phyloP scores from a whole-genome alignment of 1,140 invertebrate species.

The Chionoecetes opilio region DNA sequence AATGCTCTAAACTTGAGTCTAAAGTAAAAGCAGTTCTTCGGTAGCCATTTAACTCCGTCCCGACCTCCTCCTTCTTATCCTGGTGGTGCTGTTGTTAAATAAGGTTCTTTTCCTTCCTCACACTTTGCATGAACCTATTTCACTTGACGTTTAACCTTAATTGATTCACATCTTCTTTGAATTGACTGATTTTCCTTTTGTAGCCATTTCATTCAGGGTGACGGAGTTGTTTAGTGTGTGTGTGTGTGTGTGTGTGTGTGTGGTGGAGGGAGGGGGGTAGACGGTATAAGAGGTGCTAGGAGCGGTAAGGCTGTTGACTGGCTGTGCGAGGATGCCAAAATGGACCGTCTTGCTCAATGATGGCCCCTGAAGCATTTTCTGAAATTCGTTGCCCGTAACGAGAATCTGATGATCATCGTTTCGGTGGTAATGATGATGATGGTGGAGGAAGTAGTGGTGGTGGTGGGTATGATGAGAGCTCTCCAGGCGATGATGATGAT shows the following conservation, averaged over 20 bases:
- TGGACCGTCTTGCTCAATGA: not conserved
- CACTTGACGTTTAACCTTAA: too few species aligned
- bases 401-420: conserved; percentile 20
- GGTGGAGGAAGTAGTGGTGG: not conserved
- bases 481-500: conserved; percentile 45
- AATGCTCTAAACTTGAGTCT: too few species aligned
- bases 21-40: too few species aligned
- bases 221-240: conserved; percentile 20
- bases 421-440: not conserved
- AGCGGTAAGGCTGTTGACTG: not conserved
- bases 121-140: too few species aligned
- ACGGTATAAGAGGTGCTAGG: not conserved
- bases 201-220: too few species aligned
- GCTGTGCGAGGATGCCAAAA: not conserved
- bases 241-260: conserved; percentile 56
- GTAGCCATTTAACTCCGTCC: too few species aligned
- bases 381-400: conserved; percentile 1
- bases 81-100: too few species aligned
- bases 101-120: too few species aligned
- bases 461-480: not conserved
- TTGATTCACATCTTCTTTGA: too few species aligned
- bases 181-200: too few species aligned
- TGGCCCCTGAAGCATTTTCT: conserved; percentile 18
- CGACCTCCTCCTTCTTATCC: too few species aligned
- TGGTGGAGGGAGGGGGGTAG: not conserved